A percentile compares a stretch with the other conserved stretches of the same genome.
Conservation (phyloP, 2,797 vertebrate genomes). For the Lemur catta region DNA sequence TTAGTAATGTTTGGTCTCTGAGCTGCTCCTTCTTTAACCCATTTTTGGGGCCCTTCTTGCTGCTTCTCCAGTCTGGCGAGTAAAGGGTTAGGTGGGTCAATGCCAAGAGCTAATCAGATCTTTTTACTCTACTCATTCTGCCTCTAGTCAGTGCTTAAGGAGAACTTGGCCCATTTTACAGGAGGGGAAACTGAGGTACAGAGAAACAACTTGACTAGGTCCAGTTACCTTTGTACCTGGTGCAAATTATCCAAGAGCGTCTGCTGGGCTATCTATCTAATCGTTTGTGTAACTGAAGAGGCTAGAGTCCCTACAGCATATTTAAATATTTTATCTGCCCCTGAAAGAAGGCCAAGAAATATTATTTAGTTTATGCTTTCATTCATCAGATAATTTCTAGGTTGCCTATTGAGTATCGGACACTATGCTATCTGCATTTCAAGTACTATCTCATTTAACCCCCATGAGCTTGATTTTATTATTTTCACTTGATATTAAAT, state of each 20-base stretch:
- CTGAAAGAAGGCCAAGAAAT: neutral
- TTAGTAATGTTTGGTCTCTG: constrained; percentile 80
- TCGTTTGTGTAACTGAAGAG: neutral
- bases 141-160: neutral
- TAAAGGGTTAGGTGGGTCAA: neutral
- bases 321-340: neutral
- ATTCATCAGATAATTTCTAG: neutral
- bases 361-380: neutral
- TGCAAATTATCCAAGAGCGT: neutral
- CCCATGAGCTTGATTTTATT: neutral
- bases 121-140: neutral
- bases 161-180: neutral
- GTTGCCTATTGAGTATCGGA: neutral
- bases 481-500: neutral
- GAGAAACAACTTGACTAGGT: neutral
- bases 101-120: neutral
- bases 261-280: neutral
- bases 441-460: neutral
- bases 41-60: constrained; percentile 53
- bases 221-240: neutral
- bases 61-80: neutral
- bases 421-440: neutral
- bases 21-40: constrained; percentile 71
- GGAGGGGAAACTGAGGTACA: constrained; percentile 45
- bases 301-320: neutral